These are phyloP conservation scores for Pipa parva DNA, from an alignment of 2,113 vertebrate genomes.

Conservation along the genomic window DNA sequence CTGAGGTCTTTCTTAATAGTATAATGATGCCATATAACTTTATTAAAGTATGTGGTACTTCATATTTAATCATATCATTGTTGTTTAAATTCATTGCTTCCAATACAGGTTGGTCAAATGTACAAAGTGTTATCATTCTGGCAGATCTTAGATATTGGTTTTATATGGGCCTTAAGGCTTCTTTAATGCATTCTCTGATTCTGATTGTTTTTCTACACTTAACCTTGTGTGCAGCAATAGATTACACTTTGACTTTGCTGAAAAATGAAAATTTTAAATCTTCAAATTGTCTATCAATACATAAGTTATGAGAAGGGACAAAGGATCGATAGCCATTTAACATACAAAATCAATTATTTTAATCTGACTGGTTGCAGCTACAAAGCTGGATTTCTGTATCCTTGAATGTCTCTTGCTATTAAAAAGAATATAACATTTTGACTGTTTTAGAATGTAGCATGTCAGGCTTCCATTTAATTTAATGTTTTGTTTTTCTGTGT, in stretches of 20 bases:
- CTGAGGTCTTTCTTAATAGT: too few species aligned
- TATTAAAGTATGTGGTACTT: too few species aligned
- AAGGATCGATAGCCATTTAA: background rate
- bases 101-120: too few species aligned
- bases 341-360: constrained; percentile 25
- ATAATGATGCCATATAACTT: too few species aligned
- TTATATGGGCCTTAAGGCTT: too few species aligned
- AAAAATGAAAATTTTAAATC: constrained; percentile 15
- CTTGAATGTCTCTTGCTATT: constrained; percentile 13
- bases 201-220: too few species aligned
- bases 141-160: too few species aligned
- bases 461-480: background rate
- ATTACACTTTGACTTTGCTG: constrained; percentile 1
- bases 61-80: too few species aligned
- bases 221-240: too few species aligned
- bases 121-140: too few species aligned
- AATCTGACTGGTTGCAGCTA: background rate
- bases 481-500: background rate
- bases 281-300: constrained; percentile 1
- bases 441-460: background rate
- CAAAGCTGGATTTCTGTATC: background rate
- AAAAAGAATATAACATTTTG: background rate
- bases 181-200: too few species aligned
- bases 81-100: too few species aligned
- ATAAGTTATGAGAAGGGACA: constrained; percentile 3